phyloP scores from a whole-genome alignment of 2,888 invertebrate species.

The Smittia aterrima region DNA sequence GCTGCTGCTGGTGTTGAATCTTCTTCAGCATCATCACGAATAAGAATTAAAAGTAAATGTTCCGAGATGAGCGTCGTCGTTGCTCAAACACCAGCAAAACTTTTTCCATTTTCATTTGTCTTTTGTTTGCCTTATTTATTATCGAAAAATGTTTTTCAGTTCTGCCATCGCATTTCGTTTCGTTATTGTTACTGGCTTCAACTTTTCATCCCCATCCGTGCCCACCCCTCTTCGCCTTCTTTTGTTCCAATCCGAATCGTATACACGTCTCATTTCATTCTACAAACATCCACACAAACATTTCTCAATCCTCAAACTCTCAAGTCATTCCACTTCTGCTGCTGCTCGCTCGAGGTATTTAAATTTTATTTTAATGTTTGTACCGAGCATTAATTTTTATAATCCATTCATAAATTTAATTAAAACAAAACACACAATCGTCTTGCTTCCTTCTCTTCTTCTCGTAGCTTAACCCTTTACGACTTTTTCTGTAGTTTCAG shows the following conservation, averaged over 20 bases:
- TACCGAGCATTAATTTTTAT: slow-evolving; percentile 40
- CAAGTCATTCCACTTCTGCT: slow-evolving; percentile 18
- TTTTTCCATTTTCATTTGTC: slow-evolving; percentile 23
- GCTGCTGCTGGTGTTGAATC: no score
- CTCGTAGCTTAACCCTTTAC: background rate
- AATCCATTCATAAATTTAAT: slow-evolving; percentile 40
- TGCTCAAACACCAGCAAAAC: background rate
- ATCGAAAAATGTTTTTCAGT: slow-evolving; percentile 29
- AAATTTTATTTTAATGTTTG: slow-evolving; percentile 41
- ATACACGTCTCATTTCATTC: slow-evolving; percentile 35
- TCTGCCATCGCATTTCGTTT: background rate
- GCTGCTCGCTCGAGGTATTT: slow-evolving; percentile 30
- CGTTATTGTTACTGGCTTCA: slow-evolving; percentile 42
- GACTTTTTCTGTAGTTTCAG: background rate
- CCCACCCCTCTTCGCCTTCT: background rate
- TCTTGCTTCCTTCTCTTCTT: background rate
- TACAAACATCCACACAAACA: slow-evolving; percentile 16
- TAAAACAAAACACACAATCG: slow-evolving; percentile 32
- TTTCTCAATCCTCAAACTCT: slow-evolving; percentile 25
- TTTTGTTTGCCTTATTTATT: slow-evolving; percentile 37
- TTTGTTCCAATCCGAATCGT: slow-evolving; percentile 9
- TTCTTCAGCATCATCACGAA: no score
- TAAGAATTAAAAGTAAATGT: background rate
- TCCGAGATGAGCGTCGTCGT: background rate
- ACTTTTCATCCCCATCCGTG: slow-evolving; percentile 21